These are phyloP conservation scores for Meles meles DNA, from an alignment of 2,113 vertebrate genomes.

Conservation along the genomic window DNA sequence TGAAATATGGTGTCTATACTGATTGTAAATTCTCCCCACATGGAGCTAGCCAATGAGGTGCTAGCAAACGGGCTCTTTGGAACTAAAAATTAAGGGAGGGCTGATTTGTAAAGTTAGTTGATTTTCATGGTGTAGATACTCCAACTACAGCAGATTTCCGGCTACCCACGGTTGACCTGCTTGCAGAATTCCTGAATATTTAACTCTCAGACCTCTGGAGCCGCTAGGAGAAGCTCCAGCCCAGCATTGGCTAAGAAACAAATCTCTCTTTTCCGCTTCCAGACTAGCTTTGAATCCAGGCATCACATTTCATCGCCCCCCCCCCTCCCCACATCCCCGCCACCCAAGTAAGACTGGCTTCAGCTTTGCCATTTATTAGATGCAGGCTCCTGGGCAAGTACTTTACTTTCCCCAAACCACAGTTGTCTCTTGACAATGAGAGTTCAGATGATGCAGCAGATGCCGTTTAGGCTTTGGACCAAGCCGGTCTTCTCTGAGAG, in stretches of 20 bases:
- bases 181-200: background rate
- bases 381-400: background rate
- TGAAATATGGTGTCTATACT: background rate
- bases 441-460: background rate
- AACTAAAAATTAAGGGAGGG: background rate
- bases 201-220: background rate
- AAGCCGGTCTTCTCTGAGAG: background rate
- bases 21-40: background rate
- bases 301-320: background rate
- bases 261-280: background rate
- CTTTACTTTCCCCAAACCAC: background rate
- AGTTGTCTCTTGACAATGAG: background rate
- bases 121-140: background rate
- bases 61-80: background rate
- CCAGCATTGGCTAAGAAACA: background rate
- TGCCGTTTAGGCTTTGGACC: background rate
- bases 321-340: rapidly evolving
- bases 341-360: background rate
- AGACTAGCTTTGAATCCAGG: background rate
- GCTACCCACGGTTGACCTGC: background rate
- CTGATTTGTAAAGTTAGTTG: background rate
- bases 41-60: background rate
- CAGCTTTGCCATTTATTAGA: background rate
- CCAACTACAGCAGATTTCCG: background rate
- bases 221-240: background rate